Evolutionary conservation across 2,888 invertebrate genomes (phyloP), one percentile per base, ranked within the genome.

Genomic region (Phasia obesa): DNA sequence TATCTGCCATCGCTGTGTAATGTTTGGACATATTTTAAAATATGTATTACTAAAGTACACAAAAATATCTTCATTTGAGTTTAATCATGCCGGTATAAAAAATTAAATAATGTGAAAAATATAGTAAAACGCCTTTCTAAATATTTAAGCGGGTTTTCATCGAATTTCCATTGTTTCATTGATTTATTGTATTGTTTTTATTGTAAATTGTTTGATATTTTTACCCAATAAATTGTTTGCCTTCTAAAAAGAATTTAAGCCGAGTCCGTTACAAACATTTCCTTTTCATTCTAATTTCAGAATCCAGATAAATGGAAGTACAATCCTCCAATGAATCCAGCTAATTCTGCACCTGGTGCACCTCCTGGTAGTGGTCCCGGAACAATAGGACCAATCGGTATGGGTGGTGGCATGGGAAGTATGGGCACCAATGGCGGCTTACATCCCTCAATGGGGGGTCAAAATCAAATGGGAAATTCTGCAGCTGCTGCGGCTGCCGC

Each of bases 281-380:
- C 5, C 2, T 13, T 1, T 42, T 42, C 5, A 3, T 42, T 42
- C 3, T 42, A 6, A 27, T 94, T 94, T 78, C 93, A 96, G 96
- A 95, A 94, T 92, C 95, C 95, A 91, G 96, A 96, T 92, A 96
- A 96, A 93, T 96, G 96, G 96, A 96, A 96, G 91, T 96, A 95
- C 92, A 93, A 95, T 90, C 92, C 94, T 88, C 90, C 90, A 38
- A 90, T 89, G 89, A 90, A 90, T 87, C 90, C 94, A 17, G 86
- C 85, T 25, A 90, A 89, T 84, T 88, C 89, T 13, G 88, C 90
- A 86, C 93, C 94, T 90, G 93, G 93, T 57, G 89, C 87, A 59
- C 89, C 88, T 62, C 91, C 94, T 7, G 89, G 89, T 13, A 86
- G 87, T 64, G 90, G 90, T 7, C 90, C 89, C 3, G 90, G 91